phyloP scores from a whole-genome alignment of 2,888 invertebrate species.

The Alitta virens region DNA sequence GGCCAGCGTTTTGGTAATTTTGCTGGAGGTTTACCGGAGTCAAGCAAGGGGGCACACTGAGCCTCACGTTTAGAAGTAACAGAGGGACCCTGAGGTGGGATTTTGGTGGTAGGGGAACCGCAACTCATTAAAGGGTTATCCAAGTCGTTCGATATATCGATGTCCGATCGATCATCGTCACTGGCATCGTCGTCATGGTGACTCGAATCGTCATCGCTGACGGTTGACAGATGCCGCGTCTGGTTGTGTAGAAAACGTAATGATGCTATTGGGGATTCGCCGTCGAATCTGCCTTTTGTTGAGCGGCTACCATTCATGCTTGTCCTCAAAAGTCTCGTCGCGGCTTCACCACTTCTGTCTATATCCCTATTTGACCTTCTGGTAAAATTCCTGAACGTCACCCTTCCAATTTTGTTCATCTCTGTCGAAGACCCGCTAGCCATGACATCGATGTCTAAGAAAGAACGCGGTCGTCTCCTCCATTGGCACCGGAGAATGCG shows the following conservation, averaged over 20 bases:
- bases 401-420: conserved; percentile 5
- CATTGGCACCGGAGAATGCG: conserved; percentile 50
- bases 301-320: background rate
- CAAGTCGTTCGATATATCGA: background rate
- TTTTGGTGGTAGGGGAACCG: too few species aligned
- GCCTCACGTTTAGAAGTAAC: too few species aligned
- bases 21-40: too few species aligned
- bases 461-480: conserved; percentile 4
- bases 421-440: conserved; percentile 1
- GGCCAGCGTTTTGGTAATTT: background rate
- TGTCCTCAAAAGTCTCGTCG: conserved; percentile 3
- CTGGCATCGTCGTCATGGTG: background rate
- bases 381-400: conserved; percentile 2
- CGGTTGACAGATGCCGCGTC: background rate
- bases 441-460: conserved; percentile 1
- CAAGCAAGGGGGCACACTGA: too few species aligned
- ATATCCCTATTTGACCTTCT: background rate
- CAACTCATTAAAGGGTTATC: too few species aligned
- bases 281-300: background rate
- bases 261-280: conserved; percentile 15
- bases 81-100: too few species aligned
- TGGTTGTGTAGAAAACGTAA: conserved; percentile 8
- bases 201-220: background rate
- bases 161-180: background rate
- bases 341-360: background rate